Conservation (phyloP, 2,888 invertebrate species). For the Hirtodrosophila alboralis region DNA sequence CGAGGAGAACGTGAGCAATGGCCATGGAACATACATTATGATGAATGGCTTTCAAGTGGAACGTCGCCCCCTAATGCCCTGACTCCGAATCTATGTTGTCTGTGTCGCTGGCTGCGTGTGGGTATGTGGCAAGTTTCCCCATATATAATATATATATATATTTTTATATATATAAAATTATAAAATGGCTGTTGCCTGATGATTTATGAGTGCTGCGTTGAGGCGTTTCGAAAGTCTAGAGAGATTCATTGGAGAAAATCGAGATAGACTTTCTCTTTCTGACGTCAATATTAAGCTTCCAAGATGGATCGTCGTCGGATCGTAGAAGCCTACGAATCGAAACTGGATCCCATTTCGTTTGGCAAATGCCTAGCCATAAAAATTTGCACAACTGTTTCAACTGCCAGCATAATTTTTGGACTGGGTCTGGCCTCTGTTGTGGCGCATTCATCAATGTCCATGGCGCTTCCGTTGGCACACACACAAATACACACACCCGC, state of each 20-base stretch:
- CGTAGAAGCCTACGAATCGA: constrained; percentile 30
- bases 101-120: constrained; percentile 28
- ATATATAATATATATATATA: constrained; percentile 16
- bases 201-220: constrained; percentile 74
- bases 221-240: constrained; percentile 65
- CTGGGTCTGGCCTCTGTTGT: constrained; percentile 34
- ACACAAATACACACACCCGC: constrained; percentile 27
- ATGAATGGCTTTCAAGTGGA: constrained; percentile 79
- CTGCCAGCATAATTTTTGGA: constrained; percentile 34
- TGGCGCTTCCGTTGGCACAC: constrained; percentile 60
- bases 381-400: constrained; percentile 36
- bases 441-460: constrained; percentile 75
- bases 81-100: constrained; percentile 37
- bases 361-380: constrained; percentile 15
- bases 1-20: constrained; percentile 44
- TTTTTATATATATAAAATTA: constrained; percentile 6
- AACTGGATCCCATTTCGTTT: constrained; percentile 42
- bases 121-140: constrained; percentile 52
- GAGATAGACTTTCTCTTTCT: constrained; percentile 58
- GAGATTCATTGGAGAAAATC: constrained; percentile 43
- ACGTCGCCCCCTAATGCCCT: constrained; percentile 58
- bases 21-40: constrained; percentile 65
- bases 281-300: constrained; percentile 28
- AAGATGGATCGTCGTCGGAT: constrained; percentile 72
- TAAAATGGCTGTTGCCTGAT: constrained; percentile 70